Conservation (phyloP, 2,888 invertebrate genomes). For the Corythucha ciliata region DNA sequence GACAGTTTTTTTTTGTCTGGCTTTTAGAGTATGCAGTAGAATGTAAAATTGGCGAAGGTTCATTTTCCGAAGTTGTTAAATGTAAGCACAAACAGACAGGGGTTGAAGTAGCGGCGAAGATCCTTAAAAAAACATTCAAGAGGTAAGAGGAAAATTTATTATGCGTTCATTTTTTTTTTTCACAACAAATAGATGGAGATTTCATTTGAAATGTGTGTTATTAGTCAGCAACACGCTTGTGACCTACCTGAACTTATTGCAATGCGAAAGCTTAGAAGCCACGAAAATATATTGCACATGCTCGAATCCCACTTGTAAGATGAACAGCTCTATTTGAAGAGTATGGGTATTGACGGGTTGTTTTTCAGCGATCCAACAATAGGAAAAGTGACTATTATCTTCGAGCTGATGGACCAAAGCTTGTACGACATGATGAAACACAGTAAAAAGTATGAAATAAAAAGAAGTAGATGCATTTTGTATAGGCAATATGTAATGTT, state of each 20-base stretch:
- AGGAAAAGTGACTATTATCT: slow-evolving; percentile 52
- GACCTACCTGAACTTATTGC: slow-evolving; percentile 53
- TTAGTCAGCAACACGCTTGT: slow-evolving; percentile 41
- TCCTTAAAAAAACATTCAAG: slow-evolving; percentile 51
- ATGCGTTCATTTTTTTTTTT: neutral
- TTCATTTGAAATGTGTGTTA: neutral
- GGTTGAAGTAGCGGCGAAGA: slow-evolving; percentile 52
- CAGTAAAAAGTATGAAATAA: slow-evolving; percentile 44
- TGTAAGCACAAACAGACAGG: slow-evolving; percentile 51
- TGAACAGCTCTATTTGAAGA: neutral
- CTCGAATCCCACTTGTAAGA: slow-evolving; percentile 55
- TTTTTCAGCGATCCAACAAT: slow-evolving; percentile 48
- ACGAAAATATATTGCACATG: slow-evolving; percentile 54
- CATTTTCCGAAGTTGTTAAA: slow-evolving; percentile 59
- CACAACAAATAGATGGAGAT: neutral
- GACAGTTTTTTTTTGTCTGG: too few species aligned
- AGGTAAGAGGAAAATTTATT: slow-evolving; percentile 41
- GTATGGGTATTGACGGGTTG: slow-evolving; percentile 10
- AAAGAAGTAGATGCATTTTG: too few species aligned
- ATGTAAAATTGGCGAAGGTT: slow-evolving; percentile 58
- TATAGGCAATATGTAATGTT: too few species aligned
- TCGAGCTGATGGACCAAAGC: slow-evolving; percentile 62
- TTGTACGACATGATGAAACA: slow-evolving; percentile 54
- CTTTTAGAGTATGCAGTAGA: slow-evolving; percentile 52
- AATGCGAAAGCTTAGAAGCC: slow-evolving; percentile 49